Evolutionary conservation across 2,797 vertebrate species (phyloP).

Genomic region (Oreortyx pictus): DNA sequence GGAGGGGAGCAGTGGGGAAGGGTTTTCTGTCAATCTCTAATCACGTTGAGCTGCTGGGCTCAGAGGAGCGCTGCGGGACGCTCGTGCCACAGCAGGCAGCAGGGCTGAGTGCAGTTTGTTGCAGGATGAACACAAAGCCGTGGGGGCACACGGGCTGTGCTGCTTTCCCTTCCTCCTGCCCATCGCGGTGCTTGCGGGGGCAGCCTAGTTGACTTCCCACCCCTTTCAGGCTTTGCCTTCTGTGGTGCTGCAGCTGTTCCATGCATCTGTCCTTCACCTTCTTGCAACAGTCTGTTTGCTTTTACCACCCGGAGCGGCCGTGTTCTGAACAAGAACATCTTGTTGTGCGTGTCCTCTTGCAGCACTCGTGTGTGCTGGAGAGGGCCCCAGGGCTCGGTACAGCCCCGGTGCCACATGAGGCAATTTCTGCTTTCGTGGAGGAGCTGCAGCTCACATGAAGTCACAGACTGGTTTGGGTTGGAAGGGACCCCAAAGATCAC

Average conservation of each 20-base stretch:
- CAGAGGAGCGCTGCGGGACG: not conserved
- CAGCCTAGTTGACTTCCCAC: not conserved
- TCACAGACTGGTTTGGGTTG: not conserved
- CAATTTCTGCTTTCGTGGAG: not conserved
- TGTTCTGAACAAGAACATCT: not conserved
- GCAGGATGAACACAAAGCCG: too few species aligned
- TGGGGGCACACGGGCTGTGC: fast-evolving
- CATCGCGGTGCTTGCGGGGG: not conserved
- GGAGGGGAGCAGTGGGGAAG: not conserved
- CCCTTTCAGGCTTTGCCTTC: not conserved
- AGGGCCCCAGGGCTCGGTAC: not conserved
- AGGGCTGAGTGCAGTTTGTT: not conserved
- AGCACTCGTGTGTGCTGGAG: not conserved
- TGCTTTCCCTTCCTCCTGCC: slow-evolving; percentile 1
- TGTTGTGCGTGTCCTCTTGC: not conserved
- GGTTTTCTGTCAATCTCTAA: not conserved
- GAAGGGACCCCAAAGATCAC: too few species aligned
- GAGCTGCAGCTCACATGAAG: not conserved
- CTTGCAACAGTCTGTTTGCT: not conserved
- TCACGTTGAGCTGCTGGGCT: not conserved
- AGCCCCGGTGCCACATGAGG: not conserved
- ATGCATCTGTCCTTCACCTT: not conserved
- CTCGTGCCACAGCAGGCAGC: too few species aligned
- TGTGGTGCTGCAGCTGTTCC: not conserved
- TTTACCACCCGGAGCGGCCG: not conserved